These are phyloP conservation scores for Lophius piscatorius DNA, from an alignment of 2,113 vertebrate species.

Conservation along the genomic window DNA sequence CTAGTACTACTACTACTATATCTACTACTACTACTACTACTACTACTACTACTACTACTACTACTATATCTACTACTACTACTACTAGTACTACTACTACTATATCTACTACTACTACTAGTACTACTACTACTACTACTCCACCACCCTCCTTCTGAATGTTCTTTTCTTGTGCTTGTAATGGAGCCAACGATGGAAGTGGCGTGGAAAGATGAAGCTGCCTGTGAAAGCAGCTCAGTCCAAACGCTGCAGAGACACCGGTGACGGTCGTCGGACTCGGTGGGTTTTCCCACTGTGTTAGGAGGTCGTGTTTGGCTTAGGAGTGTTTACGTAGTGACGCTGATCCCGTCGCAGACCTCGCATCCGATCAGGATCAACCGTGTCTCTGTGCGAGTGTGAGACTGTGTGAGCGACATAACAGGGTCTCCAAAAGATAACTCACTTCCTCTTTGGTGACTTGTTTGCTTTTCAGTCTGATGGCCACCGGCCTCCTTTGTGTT, in stretches of 20 bases:
- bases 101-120: no score
- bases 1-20: no score
- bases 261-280: conserved; percentile 14
- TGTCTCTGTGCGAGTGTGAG: conserved; percentile 35
- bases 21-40: no score
- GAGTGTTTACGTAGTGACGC: conserved; percentile 60
- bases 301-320: conserved; percentile 64
- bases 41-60: no score
- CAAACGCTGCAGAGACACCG: conserved; percentile 25
- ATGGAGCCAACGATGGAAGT: conserved; percentile 15
- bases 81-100: no score
- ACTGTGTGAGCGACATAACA: conserved; percentile 50
- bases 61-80: no score
- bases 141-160: no score
- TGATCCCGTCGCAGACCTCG: conserved; percentile 61
- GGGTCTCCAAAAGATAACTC: conserved; percentile 68
- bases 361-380: conserved; percentile 72
- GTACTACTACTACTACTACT: no score
- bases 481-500: conserved; percentile 62
- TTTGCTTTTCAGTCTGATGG: conserved; percentile 80
- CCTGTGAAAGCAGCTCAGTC: conserved; percentile 9
- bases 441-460: conserved; percentile 72
- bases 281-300: conserved; percentile 62
- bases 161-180: neutral
- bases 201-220: conserved; percentile 3